A percentile compares a stretch with the other conserved stretches of the same genome.
Conservation (phyloP, 2,888 invertebrate genomes). For the Cephus runcator region DNA sequence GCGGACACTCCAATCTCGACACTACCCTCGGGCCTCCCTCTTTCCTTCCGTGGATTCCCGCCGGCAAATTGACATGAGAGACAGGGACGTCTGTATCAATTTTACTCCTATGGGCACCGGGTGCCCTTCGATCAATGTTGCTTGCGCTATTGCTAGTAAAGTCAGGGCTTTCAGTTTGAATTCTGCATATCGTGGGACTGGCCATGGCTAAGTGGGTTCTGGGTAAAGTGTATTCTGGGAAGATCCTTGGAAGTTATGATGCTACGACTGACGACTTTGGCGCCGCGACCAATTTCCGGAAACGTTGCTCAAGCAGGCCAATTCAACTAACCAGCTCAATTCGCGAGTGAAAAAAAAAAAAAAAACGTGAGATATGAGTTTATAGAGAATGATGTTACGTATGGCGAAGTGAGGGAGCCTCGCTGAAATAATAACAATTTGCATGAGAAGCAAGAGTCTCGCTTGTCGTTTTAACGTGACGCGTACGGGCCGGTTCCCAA, state of each 20-base stretch:
- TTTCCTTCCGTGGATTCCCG: slow-evolving; percentile 50
- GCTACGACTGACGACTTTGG: slow-evolving; percentile 8
- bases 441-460: slow-evolving; percentile 58
- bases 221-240: slow-evolving; percentile 8
- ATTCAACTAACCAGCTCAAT: slow-evolving; percentile 52
- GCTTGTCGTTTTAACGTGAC: slow-evolving; percentile 27
- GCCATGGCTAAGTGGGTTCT: not conserved
- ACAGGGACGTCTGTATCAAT: slow-evolving; percentile 32
- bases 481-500: slow-evolving; percentile 60
- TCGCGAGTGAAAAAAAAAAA: slow-evolving; percentile 37
- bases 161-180: not conserved
- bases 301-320: slow-evolving; percentile 35
- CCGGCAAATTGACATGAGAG: slow-evolving; percentile 56
- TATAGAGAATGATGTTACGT: slow-evolving; percentile 14
- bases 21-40: slow-evolving; percentile 42
- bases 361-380: slow-evolving; percentile 26
- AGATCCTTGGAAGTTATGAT: not conserved
- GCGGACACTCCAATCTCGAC: slow-evolving; percentile 63
- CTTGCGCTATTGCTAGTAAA: not conserved
- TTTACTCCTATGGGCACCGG: not conserved
- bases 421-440: slow-evolving; percentile 49
- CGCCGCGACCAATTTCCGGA: slow-evolving; percentile 26
- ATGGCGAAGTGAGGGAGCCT: slow-evolving; percentile 14
- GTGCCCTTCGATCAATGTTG: not conserved
- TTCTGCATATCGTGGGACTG: not conserved